These are phyloP conservation scores for Nomada fabriciana DNA, from an alignment of 2,888 invertebrate species.

Conservation along the genomic window DNA sequence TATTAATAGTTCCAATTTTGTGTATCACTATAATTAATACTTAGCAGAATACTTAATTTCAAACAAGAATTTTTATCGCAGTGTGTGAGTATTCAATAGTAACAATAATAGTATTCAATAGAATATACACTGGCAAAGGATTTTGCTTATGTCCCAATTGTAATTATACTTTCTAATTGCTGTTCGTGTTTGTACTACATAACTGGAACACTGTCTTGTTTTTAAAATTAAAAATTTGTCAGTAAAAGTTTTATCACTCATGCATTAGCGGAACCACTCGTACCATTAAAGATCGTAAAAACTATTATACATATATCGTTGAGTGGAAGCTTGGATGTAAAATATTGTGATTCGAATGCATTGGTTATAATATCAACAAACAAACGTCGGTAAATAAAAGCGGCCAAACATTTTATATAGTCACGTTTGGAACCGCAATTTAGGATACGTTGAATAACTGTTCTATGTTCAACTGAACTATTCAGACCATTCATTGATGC, in stretches of 20 bases:
- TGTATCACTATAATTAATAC: constrained; percentile 13
- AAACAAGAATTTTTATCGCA: constrained; percentile 29
- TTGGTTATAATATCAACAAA: too few relatives aligned
- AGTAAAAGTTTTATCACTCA: neutral
- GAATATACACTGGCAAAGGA: neutral
- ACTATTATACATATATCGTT: constrained; percentile 9
- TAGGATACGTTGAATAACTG: neutral
- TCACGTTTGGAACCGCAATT: neutral
- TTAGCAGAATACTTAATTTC: constrained; percentile 2
- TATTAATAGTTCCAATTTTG: constrained; percentile 4
- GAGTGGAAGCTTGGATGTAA: constrained; percentile 49
- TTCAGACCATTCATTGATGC: neutral
- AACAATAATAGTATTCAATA: too few relatives aligned
- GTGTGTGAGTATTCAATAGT: constrained; percentile 4
- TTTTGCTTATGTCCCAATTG: neutral
- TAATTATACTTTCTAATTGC: neutral
- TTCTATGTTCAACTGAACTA: neutral
- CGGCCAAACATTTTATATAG: too few relatives aligned
- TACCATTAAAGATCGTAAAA: neutral
- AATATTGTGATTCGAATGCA: constrained; percentile 18
- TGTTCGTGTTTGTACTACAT: neutral
- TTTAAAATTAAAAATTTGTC: neutral
- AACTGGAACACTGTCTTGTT: neutral
- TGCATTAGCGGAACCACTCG: too few relatives aligned
- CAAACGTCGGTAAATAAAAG: too few relatives aligned